A percentile compares a stretch with the other conserved stretches of the same genome.
These are phyloP conservation scores for Vicugna pacos DNA, from an alignment of 2,113 vertebrate species.

Conservation along the genomic window DNA sequence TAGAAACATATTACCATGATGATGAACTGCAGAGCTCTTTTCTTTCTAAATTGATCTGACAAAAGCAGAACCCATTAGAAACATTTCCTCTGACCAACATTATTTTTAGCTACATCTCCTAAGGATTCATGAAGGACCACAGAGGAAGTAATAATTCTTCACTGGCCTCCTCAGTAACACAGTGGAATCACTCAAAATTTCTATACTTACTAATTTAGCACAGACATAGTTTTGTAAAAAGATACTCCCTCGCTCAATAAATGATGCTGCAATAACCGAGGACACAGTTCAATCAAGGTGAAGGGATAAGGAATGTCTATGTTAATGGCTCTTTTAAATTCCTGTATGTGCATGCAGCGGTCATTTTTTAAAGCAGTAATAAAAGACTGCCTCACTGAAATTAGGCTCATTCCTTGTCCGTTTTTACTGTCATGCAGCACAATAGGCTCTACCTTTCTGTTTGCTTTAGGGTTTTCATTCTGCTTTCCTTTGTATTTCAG, in stretches of 20 bases:
- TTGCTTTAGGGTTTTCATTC: background rate
- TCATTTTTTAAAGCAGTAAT: background rate
- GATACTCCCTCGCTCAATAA: background rate
- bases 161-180: background rate
- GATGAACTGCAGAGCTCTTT: slow-evolving; percentile 9
- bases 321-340: background rate
- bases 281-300: background rate
- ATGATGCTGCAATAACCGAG: background rate
- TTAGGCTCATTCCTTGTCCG: background rate
- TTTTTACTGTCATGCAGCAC: background rate
- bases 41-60: slow-evolving; percentile 26
- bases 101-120: background rate
- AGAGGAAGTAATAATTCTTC: background rate
- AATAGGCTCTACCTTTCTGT: background rate
- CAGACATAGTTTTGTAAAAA: background rate
- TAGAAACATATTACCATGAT: background rate
- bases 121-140: background rate
- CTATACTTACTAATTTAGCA: background rate
- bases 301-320: background rate
- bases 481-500: background rate
- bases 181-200: background rate
- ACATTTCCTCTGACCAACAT: slow-evolving; percentile 21
- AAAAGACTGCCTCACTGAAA: background rate
- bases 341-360: background rate
- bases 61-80: background rate